Conservation (phyloP, 2,888 invertebrate species). For the Cybosia mesomella region DNA sequence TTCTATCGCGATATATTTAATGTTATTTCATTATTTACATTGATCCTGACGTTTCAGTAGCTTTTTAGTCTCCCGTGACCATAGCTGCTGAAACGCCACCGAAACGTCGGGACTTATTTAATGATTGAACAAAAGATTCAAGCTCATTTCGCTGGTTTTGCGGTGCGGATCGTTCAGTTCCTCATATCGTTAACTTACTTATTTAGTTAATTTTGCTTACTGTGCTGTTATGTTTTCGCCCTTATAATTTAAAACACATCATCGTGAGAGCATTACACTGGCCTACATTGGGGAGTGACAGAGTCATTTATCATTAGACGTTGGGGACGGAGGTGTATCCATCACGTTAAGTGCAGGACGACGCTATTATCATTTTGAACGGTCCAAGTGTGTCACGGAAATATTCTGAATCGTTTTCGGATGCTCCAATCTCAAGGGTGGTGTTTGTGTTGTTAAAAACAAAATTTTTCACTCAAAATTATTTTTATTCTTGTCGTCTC, state of each 20-base stretch:
- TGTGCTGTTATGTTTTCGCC: neutral
- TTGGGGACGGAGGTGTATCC: conserved; percentile 62
- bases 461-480: neutral
- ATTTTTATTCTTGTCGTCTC: neutral
- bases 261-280: conserved; percentile 41
- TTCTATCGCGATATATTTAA: too few relatives aligned
- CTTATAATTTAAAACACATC: conserved; percentile 48
- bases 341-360: conserved; percentile 69
- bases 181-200: neutral
- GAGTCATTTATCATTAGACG: conserved; percentile 68
- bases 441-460: conserved; percentile 9
- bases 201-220: neutral
- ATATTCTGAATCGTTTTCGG: conserved; percentile 41
- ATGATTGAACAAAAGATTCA: neutral
- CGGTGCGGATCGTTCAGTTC: too few relatives aligned
- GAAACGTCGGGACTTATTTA: neutral
- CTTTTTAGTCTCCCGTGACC: neutral
- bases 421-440: conserved; percentile 14
- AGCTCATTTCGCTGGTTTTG: too few relatives aligned
- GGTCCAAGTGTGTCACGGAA: conserved; percentile 52
- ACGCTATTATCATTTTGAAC: conserved; percentile 69
- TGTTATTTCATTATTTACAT: too few relatives aligned
- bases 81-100: neutral
- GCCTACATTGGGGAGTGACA: conserved; percentile 50
- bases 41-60: neutral